A percentile compares a stretch with the other conserved stretches of the same genome.
Evolutionary conservation across 2,888 invertebrate species (phyloP).

Genomic region (Pyrochroa serraticornis): DNA sequence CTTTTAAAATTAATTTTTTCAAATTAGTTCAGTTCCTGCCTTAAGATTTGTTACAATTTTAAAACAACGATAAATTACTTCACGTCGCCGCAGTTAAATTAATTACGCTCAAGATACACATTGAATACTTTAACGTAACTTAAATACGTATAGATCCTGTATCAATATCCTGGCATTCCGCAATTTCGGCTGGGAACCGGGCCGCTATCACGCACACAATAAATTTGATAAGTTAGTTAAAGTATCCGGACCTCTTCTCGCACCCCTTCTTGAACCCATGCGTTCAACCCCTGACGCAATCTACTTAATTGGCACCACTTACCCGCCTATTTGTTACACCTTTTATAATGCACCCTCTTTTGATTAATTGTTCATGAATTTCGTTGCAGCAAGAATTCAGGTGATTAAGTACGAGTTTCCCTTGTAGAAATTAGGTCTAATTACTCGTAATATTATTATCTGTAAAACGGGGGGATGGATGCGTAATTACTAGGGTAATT

Average conservation of each 20-base stretch:
- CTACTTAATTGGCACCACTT: slow-evolving; percentile 24
- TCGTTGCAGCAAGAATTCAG: slow-evolving; percentile 1
- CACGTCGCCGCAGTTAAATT: too few relatives aligned
- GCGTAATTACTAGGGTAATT: too few relatives aligned
- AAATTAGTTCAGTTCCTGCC: too few relatives aligned
- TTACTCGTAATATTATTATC: too few relatives aligned
- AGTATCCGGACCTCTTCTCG: slow-evolving; percentile 30
- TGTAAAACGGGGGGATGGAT: too few relatives aligned
- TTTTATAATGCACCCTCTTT: slow-evolving; percentile 2
- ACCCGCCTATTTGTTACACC: slow-evolving; percentile 18
- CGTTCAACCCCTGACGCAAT: slow-evolving; percentile 16
- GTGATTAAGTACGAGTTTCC: slow-evolving; percentile 10
- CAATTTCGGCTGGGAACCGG: slow-evolving; percentile 33
- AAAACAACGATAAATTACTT: too few relatives aligned
- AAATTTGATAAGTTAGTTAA: slow-evolving; percentile 36
- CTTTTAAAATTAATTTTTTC: too few relatives aligned
- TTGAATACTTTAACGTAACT: slow-evolving; percentile 3
- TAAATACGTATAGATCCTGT: slow-evolving; percentile 18
- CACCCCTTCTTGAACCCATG: slow-evolving; percentile 8
- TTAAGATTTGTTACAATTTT: too few relatives aligned
- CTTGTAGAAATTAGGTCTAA: too few relatives aligned
- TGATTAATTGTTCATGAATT: slow-evolving; percentile 11
- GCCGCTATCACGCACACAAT: slow-evolving; percentile 35
- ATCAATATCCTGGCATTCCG: slow-evolving; percentile 31
- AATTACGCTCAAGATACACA: too few relatives aligned